Evolutionary conservation across 2,888 invertebrate genomes (phyloP).

Genomic region (Halocaridina rubra): DNA sequence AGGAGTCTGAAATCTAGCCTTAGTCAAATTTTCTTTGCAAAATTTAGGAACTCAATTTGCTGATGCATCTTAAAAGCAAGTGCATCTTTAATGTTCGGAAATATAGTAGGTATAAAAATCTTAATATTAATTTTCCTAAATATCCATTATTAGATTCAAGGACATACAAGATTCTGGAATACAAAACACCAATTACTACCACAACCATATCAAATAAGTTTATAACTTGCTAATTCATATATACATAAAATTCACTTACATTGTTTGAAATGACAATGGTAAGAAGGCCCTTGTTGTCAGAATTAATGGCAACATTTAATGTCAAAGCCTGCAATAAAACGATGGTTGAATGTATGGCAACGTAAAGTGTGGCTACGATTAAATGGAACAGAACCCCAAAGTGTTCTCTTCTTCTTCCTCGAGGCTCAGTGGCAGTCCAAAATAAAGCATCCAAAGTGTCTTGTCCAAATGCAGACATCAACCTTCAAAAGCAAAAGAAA

Average conservation of each 20-base stretch:
- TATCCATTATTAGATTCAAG: too few relatives aligned
- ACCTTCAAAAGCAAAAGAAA: constrained; percentile 64
- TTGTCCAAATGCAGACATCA: constrained; percentile 97
- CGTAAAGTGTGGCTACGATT: constrained; percentile 91
- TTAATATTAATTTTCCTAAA: too few relatives aligned
- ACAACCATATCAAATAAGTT: too few relatives aligned
- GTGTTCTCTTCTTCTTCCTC: constrained; percentile 83
- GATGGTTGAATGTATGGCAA: constrained; percentile 87
- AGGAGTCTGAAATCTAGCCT: too few relatives aligned
- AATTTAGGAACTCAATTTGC: too few relatives aligned
- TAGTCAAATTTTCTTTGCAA: too few relatives aligned
- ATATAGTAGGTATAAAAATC: too few relatives aligned
- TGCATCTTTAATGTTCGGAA: too few relatives aligned
- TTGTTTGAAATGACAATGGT: constrained; percentile 99
- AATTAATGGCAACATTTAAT: constrained; percentile 98
- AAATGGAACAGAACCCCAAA: constrained; percentile 90
- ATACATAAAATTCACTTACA: constrained; percentile 83
- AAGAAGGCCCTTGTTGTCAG: constrained; percentile 95
- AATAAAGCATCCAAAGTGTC: constrained; percentile 97
- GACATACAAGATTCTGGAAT: too few relatives aligned
- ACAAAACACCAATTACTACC: too few relatives aligned
- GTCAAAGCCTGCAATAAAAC: constrained; percentile 97
- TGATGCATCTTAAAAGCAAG: too few relatives aligned
- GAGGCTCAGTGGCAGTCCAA: constrained; percentile 98
- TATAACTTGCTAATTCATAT: too few relatives aligned